phyloP scores from a whole-genome alignment of 2,888 invertebrate species.

The Schizaphis graminum region DNA sequence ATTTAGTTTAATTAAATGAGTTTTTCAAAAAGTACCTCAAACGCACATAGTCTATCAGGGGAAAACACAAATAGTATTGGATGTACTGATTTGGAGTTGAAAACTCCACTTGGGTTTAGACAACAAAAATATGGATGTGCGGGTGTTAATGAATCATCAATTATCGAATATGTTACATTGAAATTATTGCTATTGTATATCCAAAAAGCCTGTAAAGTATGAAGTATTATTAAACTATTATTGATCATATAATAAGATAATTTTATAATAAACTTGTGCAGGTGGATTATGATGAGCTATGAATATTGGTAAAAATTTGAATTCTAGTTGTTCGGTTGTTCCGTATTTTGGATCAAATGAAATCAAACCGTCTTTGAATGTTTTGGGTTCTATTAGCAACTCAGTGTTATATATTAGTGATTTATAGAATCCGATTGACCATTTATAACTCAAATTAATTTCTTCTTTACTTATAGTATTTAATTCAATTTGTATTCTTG shows the following conservation, averaged over 20 bases:
- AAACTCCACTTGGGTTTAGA: constrained; percentile 47
- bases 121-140: constrained; percentile 56
- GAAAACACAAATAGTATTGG: constrained; percentile 50
- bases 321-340: constrained; percentile 42
- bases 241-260: not conserved
- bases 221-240: not conserved
- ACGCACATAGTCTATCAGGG: constrained; percentile 33
- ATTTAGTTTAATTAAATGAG: not conserved
- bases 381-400: constrained; percentile 15
- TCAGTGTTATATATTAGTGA: not conserved
- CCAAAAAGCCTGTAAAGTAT: constrained; percentile 55
- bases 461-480: not conserved
- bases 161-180: constrained; percentile 42
- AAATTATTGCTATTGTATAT: constrained; percentile 36
- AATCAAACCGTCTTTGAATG: constrained; percentile 8
- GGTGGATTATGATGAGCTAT: constrained; percentile 59
- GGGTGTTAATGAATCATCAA: constrained; percentile 31
- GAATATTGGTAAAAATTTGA: constrained; percentile 50
- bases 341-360: constrained; percentile 51
- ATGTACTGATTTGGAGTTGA: constrained; percentile 36
- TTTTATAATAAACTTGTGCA: constrained; percentile 41
- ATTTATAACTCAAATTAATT: constrained; percentile 32
- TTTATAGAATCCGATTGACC: not conserved
- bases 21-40: constrained; percentile 27
- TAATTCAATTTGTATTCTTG: constrained; percentile 36